Base-by-base conservation (phyloP, 92 coral and sea anemone species). In the Phenganax subtilis region DNA sequence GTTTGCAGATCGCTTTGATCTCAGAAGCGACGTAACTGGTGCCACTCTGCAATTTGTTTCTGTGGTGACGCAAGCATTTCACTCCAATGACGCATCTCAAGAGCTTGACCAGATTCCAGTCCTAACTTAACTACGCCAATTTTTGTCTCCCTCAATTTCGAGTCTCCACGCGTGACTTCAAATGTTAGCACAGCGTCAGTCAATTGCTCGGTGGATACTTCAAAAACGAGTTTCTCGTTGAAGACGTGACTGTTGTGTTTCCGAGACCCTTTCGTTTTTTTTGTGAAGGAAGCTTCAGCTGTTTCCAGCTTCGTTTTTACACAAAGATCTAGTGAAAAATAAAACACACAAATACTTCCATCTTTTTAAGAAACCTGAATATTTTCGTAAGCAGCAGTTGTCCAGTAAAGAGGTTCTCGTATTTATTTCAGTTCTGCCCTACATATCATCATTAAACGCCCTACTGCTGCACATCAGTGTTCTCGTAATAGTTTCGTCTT, bases 61-160 rank as follows among this genome's bases (percentile, higher is more conserved):
- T 89, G 90, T 58, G 98, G 98, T 57, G 93, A 80, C 82, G 89
- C 75, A 65, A 93, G 88, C 97, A 93, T 87, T 75, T 93, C 98
- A 71, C 90, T 86, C 98, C 98, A 93, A 30, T 93, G 98, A 3
- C 98, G 89, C 14, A 93, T 86, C 64, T 93, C 98, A 53, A 76
- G 25, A 3, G 91, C 85, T 14, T 90, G 90, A 82, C 85, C 87
- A 15, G 98, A 88, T 44, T 93, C 90, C 55, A 90, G 57, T 12
- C 97, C 98, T 6, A 93, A 83, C 51, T 75, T 90, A 10, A 93
- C 88, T 47, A 61, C 77, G 37, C 98, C 98, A 27, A 93, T 83
- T 78, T 86, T 89, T 10, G 70, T 9, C 51, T 88, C 92, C 81
- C 87, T 85, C 47, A 88, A 75, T 63, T 88, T 91, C n/a, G 93